Base-by-base conservation (phyloP, 1,140 invertebrate species). In the Zophobas morio region DNA sequence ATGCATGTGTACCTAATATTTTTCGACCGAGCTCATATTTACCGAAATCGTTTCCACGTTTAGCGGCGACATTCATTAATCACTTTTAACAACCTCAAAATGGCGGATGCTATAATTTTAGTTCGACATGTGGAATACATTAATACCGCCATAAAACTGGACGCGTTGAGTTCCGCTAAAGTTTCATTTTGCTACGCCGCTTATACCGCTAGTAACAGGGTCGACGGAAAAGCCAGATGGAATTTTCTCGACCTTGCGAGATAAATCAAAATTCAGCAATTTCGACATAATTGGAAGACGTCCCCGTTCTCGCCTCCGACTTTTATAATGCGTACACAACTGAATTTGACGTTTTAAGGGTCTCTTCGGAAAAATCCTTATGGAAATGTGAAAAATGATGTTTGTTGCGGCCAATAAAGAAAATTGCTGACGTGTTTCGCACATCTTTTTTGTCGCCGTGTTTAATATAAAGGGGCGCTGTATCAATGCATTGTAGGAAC, bases 251-350 rank as follows among this genome's bases (percentile, higher is more conserved):
- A 66, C 8, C 37, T 37, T 66, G 60, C 42, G 37, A 66, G 39
- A 66, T 66, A 33, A 66, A 66, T 66, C 60, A 66, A 66, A 66
- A 66, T 66, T 66, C 60, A 66, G 60, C 60, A 66, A 66, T 66
- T 66, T 66, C 60, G 37, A 66, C 39, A 42, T 66, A 66, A 66
- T 66, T 66, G 60, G 60, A 66, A 66, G 39, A 46, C 37, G 32
- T 66, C 37, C 60, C 20, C 39, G 37, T 39, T 51, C 49, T 5
- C 3, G 42, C 42, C 8, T 8, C 8, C 42, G 42, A 46, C 42
- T 46, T 56, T 56, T 56, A 56, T 20, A 20, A 20, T 8, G 34
- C 34, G 54, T 34, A 57, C 54, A 57, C 34, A 46, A 57, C 54
- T 39, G 35, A 60, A 39, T 4, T 32, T 66, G 60, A 66, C 60